A percentile compares a stretch with the other conserved stretches of the same genome.
Evolutionary conservation across 1,140 invertebrate species (phyloP).

Genomic region (Sweltsa coloradensis): DNA sequence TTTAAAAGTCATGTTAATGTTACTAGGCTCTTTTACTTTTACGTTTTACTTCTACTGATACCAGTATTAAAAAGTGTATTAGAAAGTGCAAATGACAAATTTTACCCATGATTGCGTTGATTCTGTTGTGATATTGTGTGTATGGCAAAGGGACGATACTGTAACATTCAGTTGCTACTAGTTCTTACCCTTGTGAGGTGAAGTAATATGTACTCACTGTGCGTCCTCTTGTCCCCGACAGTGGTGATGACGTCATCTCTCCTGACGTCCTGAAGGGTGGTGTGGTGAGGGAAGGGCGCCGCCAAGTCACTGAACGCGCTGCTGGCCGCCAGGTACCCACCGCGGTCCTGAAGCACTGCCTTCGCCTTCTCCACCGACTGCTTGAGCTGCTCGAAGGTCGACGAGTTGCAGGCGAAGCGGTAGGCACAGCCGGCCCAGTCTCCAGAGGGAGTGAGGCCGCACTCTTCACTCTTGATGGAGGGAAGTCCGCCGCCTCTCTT

Average conservation of each 20-base stretch:
- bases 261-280: constrained; percentile 2
- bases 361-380: constrained; percentile 82
- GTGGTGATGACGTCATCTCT: background rate
- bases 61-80: no score
- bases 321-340: constrained; percentile 24
- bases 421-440: constrained; percentile 54
- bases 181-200: no score
- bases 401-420: constrained; percentile 51
- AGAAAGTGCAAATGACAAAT: no score
- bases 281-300: constrained; percentile 26
- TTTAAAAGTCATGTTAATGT: no score
- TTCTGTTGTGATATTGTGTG: no score
- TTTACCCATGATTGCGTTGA: no score
- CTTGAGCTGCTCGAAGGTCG: constrained; percentile 75
- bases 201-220: constrained; percentile 4
- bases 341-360: constrained; percentile 51
- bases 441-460: constrained; percentile 30
- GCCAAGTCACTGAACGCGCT: constrained; percentile 29
- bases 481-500: constrained; percentile 49
- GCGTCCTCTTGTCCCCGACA: constrained; percentile 8
- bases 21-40: no score
- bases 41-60: no score
- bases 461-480: constrained; percentile 39
- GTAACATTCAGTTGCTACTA: no score
- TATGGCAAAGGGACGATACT: no score